phyloP scores from a whole-genome alignment of 37 sponge, comb jelly and placozoan genomes.

The Cliona cf. orientalis region DNA sequence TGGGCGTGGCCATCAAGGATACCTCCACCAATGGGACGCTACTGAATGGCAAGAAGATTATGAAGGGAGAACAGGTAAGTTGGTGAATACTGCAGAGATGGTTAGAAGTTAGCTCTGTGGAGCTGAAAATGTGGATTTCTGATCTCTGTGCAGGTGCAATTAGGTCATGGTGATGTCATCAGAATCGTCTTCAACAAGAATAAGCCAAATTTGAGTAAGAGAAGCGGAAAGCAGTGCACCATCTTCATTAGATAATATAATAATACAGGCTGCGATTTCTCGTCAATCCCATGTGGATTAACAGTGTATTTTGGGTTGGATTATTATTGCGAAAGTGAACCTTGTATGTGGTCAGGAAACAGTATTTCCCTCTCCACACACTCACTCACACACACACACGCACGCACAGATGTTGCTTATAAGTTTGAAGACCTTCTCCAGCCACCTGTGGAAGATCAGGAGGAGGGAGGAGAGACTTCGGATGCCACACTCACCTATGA shows the following conservation, averaged over 20 bases:
- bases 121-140: neutral
- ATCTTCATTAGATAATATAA: neutral
- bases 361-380: conserved; percentile 3
- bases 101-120: neutral
- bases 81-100: neutral
- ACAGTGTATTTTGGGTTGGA: no score
- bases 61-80: conserved; percentile 40
- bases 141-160: conserved; percentile 26
- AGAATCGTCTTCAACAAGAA: conserved; percentile 36
- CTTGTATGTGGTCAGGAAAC: neutral
- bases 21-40: conserved; percentile 86
- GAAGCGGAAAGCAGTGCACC: neutral
- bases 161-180: conserved; percentile 31
- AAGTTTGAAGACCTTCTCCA: conserved; percentile 4
- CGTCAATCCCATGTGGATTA: no score
- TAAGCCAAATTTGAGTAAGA: conserved; percentile 22
- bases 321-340: neutral
- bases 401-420: conserved; percentile 18
- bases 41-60: conserved; percentile 54
- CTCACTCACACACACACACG: conserved; percentile 20
- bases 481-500: conserved; percentile 1
- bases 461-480: no score
- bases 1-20: conserved; percentile 59
- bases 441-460: neutral
- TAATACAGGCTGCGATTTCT: neutral